Evolutionary conservation across 2,113 vertebrate species (phyloP), one percentile per base, ranked within the genome.

Genomic region (Xyliphius kryptos): DNA sequence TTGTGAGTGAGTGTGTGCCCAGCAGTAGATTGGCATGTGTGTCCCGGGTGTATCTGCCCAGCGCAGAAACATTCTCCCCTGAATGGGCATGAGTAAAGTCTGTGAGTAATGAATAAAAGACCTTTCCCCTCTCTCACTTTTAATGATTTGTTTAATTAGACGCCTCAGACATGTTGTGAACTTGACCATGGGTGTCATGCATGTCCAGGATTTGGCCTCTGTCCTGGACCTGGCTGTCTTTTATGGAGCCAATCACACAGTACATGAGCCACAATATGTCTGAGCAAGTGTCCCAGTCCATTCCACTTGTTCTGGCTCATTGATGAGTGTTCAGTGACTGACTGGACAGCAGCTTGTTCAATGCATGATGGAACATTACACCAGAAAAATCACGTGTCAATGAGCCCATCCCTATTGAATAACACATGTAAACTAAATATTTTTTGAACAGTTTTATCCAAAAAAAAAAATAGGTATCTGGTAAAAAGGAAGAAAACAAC

Each of bases 181-280:
- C 32, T 68, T 64, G 74, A 68, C 67, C 59, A 65, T 62, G 44
- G 66, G 66, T 56, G 50, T 58, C 15, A 48, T 56, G 61, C 54
- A 16, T 71, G 57, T 59, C 68, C 62, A 44, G 62, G 53, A 66
- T 68, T 74, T 76, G 73, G 76, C 63, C 41, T 15, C 66, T 52
- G 58, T 71, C 73, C 73, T 73, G 71, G 47, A 41, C 66, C 54
- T 49, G 13, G 43, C 46, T 40, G 63, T 72, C n/a, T 63, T 76
- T 75, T 68, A 72, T 68, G 61, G 60, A 68, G 48, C 41, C 44
- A 68, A 67, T 62, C 63, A 57, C 57, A 60, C 57, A 48, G 66
- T 62, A 40, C 62, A 66, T 41, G 65, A 67, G 68, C 57, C 64
- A 73, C 67, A 72, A 75, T 75, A 73, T 72, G 68, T 75, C 67